A percentile compares a stretch with the other conserved stretches of the same genome.
Conservation (phyloP, 2,113 vertebrate genomes). For the Orientallactaga bullata region DNA sequence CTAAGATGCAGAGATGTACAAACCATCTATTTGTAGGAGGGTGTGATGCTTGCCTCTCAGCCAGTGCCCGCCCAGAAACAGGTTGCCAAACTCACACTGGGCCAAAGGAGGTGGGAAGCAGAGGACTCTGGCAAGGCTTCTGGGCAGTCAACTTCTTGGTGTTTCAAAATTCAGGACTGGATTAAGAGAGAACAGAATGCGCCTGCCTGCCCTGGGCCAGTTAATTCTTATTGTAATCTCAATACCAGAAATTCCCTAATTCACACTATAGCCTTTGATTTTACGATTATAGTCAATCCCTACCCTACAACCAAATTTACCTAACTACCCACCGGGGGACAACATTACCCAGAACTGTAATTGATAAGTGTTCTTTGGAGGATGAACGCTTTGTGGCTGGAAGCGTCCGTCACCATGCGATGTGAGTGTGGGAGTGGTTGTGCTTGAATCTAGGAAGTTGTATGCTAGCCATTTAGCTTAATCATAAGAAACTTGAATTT, state of each 20-base stretch:
- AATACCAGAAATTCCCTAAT: not conserved
- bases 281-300: not conserved
- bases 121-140: not conserved
- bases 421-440: not conserved
- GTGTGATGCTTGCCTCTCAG: not conserved
- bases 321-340: not conserved
- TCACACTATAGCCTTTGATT: not conserved
- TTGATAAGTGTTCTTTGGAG: not conserved
- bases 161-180: not conserved
- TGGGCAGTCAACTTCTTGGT: not conserved
- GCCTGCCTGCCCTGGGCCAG: not conserved
- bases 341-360: not conserved
- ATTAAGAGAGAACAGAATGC: not conserved
- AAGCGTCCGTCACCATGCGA: not conserved
- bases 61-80: not conserved
- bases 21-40: not conserved
- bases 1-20: not conserved
- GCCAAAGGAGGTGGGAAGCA: rapidly evolving
- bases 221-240: not conserved
- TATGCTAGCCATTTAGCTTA: not conserved
- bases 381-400: too few species aligned
- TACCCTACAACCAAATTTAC: not conserved
- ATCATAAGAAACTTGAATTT: not conserved
- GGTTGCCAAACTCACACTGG: not conserved
- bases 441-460: not conserved